Base-by-base conservation (phyloP, 2,888 invertebrate species). In the Pogonocherus hispidulus region DNA sequence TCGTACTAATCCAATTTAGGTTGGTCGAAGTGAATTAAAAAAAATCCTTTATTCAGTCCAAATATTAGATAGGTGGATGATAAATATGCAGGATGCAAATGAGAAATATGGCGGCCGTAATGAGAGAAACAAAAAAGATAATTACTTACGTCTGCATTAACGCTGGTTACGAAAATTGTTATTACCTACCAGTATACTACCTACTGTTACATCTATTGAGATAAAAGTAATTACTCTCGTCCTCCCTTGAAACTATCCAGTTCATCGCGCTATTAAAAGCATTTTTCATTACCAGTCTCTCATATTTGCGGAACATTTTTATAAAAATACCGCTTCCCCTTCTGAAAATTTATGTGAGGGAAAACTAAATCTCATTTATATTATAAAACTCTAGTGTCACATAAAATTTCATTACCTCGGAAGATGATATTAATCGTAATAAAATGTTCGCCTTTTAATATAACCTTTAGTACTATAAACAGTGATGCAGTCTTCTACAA, bases 381-480 rank as follows among this genome's bases (percentile, higher is more conserved):
- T 41, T 41, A 18, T 52, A 27, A 27, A 27, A 52, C 4, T 27
- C 16, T 16, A 16, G 2, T 14, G 27, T 52, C 22, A 52, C 52
- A 32, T 52, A 52, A 52, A 52, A 35, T 52, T 52, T 52, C 52
- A 52, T 52, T 52, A 52, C 22, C 52, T 18, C 32, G 52, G 18
- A 44, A 22, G 46, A 57, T 46, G 37, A 56, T 41, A 41, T 41
- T 57, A 44, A 44, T 44, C 14, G 32, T 23, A 57, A 57, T 57
- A 57, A 44, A 57, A 59, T 32, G 32, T n/a, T 41, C 14, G 18
- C 18, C 32, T 27, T 44, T 59, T 59, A 59, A 59, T 59, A 47
- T 47, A 35, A 59, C 18, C 11, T 59, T 59, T 47, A 59, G 27
- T 47, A 19, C 27, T 8, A 27, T 59, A 59, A 22, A 57, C 47